Conservation (phyloP, 2,797 vertebrate species). For the Morus bassanus region DNA sequence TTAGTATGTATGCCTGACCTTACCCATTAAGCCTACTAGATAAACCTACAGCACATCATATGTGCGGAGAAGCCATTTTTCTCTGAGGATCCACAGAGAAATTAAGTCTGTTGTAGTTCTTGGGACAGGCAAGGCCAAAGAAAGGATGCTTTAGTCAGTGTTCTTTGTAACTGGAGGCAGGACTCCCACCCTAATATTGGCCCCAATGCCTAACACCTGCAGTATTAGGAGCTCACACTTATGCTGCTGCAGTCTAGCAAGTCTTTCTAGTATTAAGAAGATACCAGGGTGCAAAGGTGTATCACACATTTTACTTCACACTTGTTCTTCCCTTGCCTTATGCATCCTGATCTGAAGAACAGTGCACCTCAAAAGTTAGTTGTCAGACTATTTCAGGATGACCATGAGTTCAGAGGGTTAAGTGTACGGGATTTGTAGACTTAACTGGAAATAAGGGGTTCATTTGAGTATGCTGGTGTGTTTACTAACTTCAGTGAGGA, state of each 20-base stretch:
- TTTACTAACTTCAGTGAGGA: background rate
- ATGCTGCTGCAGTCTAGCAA: background rate
- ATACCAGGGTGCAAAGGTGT: background rate
- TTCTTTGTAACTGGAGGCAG: background rate
- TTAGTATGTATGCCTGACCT: background rate
- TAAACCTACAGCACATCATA: background rate
- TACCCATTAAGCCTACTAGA: background rate
- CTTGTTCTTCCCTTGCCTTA: background rate
- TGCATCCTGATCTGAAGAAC: background rate
- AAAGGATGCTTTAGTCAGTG: background rate
- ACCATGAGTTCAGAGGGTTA: background rate
- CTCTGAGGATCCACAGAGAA: background rate
- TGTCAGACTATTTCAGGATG: background rate
- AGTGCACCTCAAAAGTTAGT: background rate
- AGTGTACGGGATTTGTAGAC: background rate
- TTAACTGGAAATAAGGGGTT: background rate
- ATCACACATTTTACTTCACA: background rate
- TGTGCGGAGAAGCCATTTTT: background rate
- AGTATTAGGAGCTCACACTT: background rate
- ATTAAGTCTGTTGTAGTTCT: background rate
- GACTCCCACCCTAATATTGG: background rate
- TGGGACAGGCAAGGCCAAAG: background rate
- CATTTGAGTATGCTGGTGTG: background rate
- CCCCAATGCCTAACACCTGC: background rate
- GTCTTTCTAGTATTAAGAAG: background rate